A percentile compares a stretch with the other conserved stretches of the same genome.
Conservation (phyloP, 2,113 vertebrate genomes). For the Desmodus rotundus region DNA sequence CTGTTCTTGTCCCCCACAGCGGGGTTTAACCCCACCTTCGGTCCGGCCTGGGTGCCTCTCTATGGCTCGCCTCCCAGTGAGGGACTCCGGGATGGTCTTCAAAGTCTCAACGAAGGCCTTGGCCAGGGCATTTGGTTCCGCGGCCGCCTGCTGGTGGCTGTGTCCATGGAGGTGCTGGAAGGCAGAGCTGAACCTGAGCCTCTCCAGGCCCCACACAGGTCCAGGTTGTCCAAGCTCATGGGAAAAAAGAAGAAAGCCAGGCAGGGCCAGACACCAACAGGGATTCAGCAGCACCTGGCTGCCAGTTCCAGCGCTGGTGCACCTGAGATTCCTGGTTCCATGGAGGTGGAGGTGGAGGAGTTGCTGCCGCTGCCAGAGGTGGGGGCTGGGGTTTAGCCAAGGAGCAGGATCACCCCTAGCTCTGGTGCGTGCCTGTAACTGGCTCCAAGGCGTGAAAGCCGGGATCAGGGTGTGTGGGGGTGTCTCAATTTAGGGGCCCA, state of each 20-base stretch:
- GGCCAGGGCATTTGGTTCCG: conserved; percentile 91
- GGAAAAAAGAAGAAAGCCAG: conserved; percentile 86
- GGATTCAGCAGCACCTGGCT: conserved; percentile 54
- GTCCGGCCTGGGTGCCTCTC: conserved; percentile 91
- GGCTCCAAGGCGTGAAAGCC: not conserved
- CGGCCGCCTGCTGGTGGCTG: conserved; percentile 87
- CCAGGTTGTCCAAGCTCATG: conserved; percentile 68
- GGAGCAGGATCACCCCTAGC: not conserved
- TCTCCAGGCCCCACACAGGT: not conserved
- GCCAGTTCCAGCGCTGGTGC: conserved; percentile 39
- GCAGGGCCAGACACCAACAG: conserved; percentile 69
- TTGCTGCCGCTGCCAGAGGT: conserved; percentile 92
- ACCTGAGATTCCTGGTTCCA: conserved; percentile 83
- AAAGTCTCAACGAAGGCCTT: conserved; percentile 89
- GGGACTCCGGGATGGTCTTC: conserved; percentile 86
- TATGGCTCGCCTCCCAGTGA: conserved; percentile 92
- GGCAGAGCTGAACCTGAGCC: conserved; percentile 19
- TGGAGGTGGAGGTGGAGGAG: conserved; percentile 91
- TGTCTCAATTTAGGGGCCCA: not conserved
- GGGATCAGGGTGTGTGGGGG: not conserved
- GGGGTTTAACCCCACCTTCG: conserved; percentile 93
- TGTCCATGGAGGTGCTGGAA: conserved; percentile 82
- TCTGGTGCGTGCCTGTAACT: not conserved
- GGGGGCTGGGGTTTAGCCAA: not conserved
- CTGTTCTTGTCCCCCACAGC: conserved; percentile 45